phyloP scores from a whole-genome alignment of 2,888 invertebrate genomes.

The Epinotia bilunana region DNA sequence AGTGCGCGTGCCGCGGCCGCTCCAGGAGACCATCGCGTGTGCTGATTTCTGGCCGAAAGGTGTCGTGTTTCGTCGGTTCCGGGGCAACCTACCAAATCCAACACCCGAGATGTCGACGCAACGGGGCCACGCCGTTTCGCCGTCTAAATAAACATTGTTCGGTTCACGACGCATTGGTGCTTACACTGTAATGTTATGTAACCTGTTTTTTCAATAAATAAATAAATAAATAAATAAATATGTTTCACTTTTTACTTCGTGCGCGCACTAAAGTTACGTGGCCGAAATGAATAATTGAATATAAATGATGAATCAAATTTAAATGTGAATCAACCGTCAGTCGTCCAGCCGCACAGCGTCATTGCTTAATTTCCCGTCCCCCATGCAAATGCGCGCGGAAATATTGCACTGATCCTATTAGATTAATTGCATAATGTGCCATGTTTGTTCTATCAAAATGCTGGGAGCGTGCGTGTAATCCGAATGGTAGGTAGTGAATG shows the following conservation, averaged over 20 bases:
- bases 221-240: too few species aligned
- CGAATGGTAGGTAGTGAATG: conserved; percentile 1
- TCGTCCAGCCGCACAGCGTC: background rate
- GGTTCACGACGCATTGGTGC: too few species aligned
- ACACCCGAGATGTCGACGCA: too few species aligned
- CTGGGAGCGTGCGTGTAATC: background rate
- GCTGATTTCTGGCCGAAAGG: too few species aligned
- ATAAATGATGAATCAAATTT: background rate
- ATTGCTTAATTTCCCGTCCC: background rate
- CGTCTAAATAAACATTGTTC: too few species aligned
- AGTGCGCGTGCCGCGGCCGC: too few species aligned
- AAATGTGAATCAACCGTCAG: background rate
- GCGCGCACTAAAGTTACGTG: background rate
- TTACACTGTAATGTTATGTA: too few species aligned
- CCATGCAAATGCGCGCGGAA: conserved; percentile 19
- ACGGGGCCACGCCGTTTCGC: too few species aligned
- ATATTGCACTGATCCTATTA: conserved; percentile 36
- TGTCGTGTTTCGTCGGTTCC: too few species aligned
- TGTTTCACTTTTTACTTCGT: background rate
- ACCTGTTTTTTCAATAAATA: too few species aligned
- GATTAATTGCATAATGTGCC: conserved; percentile 31
- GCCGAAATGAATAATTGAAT: background rate
- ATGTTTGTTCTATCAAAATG: conserved; percentile 24
- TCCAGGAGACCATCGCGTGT: too few species aligned
- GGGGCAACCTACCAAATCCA: too few species aligned